Base-by-base conservation (phyloP, 2,797 vertebrate species). In the Acanthiza pusilla region DNA sequence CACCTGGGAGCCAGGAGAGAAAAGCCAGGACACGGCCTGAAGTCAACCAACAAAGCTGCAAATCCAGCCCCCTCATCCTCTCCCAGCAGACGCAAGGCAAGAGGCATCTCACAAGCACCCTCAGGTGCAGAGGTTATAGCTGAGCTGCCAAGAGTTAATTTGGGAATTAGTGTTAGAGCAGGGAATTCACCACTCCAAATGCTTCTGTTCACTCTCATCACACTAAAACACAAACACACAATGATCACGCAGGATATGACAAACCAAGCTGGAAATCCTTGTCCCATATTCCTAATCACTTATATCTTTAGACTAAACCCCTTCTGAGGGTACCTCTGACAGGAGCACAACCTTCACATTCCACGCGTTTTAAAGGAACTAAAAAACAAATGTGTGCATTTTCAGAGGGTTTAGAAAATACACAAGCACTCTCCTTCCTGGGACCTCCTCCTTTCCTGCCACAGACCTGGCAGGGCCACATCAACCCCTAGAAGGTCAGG, bases 1-100 rank as follows among this genome's bases (percentile, higher is more conserved):
- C 23, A 97, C 98, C 99, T 99, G 97, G 50, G 73, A 40, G 88
- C 58, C 14, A 70, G 34, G 71, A 85, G 42, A 93, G 47, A 92
- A 87, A 74, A 65, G 17, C 38, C 25, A 16, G 30, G 66, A 53
- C 48, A 53, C 42, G 12, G 15, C 13, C 38, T 81, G 45, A 74
- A 50, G 48, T 58, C 62, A 73, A 30, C 12, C 55, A 48, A 42
- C 13, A 88, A 66, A 76, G 79, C 30, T 70, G 53, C 62, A 85
- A 40, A 50, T 4, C 19, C 3, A 8, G 30, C 47, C 12, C 12
- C 30, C 51, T 34, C 63, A 10, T 7, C 26, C 26, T 63, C 36
- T 43, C 57, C 32, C 34, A 61, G 29, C 0, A 47, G 11, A 16
- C 18, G 36, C 26, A 50, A 76, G 22, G 82, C 18, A 91, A 85